These are phyloP conservation scores for Orthosia gracilis DNA, from an alignment of 2,888 invertebrate genomes.

Conservation along the genomic window DNA sequence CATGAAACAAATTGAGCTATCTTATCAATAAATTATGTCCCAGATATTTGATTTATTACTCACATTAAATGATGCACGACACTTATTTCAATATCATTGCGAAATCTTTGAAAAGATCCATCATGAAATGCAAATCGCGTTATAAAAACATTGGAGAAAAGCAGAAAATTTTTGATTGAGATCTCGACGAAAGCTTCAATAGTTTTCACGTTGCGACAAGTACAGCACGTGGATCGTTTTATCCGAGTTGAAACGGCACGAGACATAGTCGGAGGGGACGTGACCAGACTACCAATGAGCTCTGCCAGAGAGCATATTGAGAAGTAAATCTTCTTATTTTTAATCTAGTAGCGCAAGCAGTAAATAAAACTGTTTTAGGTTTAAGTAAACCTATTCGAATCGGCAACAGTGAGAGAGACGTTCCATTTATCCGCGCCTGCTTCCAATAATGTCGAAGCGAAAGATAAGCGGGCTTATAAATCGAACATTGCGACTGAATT, in stretches of 20 bases:
- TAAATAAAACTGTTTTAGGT: conserved; percentile 61
- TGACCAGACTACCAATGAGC: conserved; percentile 79
- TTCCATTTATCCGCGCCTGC: conserved; percentile 48
- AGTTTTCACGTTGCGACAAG: conserved; percentile 67
- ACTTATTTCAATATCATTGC: conserved; percentile 22
- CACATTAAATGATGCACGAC: conserved; percentile 9
- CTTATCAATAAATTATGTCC: conserved; percentile 41
- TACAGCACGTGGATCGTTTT: conserved; percentile 75
- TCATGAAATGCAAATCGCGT: neutral
- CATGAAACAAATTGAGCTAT: conserved; percentile 40
- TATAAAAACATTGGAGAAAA: conserved; percentile 31
- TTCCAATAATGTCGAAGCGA: conserved; percentile 42
- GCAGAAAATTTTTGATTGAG: conserved; percentile 28
- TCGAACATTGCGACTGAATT: conserved; percentile 44
- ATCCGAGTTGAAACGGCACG: conserved; percentile 74
- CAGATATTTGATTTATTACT: conserved; percentile 38
- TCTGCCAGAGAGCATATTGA: conserved; percentile 75
- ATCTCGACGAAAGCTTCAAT: conserved; percentile 49
- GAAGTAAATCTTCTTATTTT: conserved; percentile 74
- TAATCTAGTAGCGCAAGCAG: conserved; percentile 57
- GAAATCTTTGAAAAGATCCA: neutral
- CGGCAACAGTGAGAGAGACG: conserved; percentile 17
- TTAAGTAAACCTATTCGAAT: conserved; percentile 44
- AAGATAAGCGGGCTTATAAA: conserved; percentile 51
- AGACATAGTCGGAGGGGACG: conserved; percentile 76